Conservation (phyloP, 2,888 invertebrate genomes). For the Malthinus flaveolus region DNA sequence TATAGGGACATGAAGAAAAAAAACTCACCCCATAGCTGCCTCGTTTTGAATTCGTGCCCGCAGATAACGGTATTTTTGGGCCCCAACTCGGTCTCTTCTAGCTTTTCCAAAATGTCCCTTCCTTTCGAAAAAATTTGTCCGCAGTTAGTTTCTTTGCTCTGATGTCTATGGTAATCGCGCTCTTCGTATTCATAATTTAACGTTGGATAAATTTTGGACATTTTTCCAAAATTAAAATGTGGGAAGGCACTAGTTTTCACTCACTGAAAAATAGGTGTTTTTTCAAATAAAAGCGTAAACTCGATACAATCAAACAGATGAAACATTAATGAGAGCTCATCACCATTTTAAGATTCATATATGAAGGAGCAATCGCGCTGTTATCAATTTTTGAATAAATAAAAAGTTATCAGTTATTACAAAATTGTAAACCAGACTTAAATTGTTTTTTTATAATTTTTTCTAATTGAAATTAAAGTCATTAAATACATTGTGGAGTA, state of each 20-base stretch:
- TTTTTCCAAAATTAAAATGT: conserved; percentile 8
- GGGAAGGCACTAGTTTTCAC: too few relatives aligned
- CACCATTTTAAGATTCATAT: conserved; percentile 15
- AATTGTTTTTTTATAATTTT: too few relatives aligned
- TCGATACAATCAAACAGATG: not conserved
- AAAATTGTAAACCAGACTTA: conserved; percentile 2
- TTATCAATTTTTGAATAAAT: conserved; percentile 15
- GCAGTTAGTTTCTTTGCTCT: conserved; percentile 41
- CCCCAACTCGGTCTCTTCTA: conserved; percentile 44
- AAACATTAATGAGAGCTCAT: conserved; percentile 18
- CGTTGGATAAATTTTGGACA: conserved; percentile 24
- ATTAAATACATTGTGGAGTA: too few relatives aligned
- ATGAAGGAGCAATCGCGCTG: conserved; percentile 8
- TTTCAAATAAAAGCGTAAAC: conserved; percentile 1
- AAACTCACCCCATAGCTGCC: conserved; percentile 49
- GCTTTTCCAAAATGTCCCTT: conserved; percentile 48
- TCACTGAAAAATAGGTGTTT: conserved; percentile 1
- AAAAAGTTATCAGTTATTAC: conserved; percentile 13
- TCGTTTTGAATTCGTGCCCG: conserved; percentile 46
- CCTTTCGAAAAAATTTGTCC: conserved; percentile 48
- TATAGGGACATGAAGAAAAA: not conserved
- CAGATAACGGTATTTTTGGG: conserved; percentile 44
- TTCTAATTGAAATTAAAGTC: too few relatives aligned
- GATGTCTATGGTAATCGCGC: not conserved
- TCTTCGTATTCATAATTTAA: conserved; percentile 7